Evolutionary conservation across 2,113 vertebrate species (phyloP), one percentile per base, ranked within the genome.

Genomic region (Myocastor coypus): DNA sequence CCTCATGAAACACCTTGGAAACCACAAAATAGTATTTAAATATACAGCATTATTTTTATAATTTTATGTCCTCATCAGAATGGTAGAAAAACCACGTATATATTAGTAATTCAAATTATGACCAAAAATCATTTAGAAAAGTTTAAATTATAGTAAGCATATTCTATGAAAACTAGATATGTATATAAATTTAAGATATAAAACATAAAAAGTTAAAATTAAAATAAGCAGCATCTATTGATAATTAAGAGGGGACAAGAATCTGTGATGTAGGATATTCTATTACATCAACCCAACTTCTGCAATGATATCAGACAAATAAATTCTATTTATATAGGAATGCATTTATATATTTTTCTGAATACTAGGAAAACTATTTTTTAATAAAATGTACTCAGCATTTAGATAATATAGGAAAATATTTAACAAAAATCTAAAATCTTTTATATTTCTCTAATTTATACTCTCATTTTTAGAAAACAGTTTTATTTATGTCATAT

Each of bases 1-100:
- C 26, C 37, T 85, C 68, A 92, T 77, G 69, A 32, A 95, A 86
- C 12, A 90, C 57, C 52, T 78, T 89, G 52, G n/a, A 97, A 89
- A 90, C n/a, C 50, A 89, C 37, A 91, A 93, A 92, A 86, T 80
- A 87, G 73, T 93, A 93, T 73, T 93, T 37, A 96, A 94, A 96
- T 84, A 75, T 46, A 91, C 7, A 87, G 93, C 26, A 84, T 94
- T 95, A 96, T 77, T 94, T 96, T 87, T 83, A 81, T 88, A 93
- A 50, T 94, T 89, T 34, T 32, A 73, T 14, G 52, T 14, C 14
- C 37, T 5, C 26, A 92, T 55, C 30, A 92, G 34, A 16, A 86
- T 22, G 87, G n/a, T 78, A 91, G 28, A 94, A n/a, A n/a, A n/a
- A n/a, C n/a, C n/a, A n/a, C n/a, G n/a, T n/a, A n/a, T n/a, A n/a